Percentiles rank a stretch among this genome's conserved stretches.
Evolutionary conservation across 2,113 vertebrate genomes (phyloP).

Genomic region (Anoplopoma fimbria): DNA sequence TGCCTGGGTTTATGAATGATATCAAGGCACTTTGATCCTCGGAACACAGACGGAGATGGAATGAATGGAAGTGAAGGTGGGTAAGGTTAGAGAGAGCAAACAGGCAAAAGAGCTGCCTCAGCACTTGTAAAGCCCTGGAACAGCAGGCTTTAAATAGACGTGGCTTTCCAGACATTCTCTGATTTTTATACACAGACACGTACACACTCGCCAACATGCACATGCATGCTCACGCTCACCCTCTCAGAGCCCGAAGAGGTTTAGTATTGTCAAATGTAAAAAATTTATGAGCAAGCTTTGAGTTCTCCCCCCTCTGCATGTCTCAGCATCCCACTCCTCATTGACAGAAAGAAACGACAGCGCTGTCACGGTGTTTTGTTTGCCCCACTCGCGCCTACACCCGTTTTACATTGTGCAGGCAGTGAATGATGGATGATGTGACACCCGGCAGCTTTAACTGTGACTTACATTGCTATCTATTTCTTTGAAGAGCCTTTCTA

Average conservation of each 20-base stretch:
- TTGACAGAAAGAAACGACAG: slow-evolving; percentile 45
- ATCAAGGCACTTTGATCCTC: slow-evolving; percentile 61
- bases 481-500: slow-evolving; percentile 68
- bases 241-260: slow-evolving; percentile 51
- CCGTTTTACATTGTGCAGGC: slow-evolving; percentile 36
- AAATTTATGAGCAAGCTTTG: slow-evolving; percentile 71
- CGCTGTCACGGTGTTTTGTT: slow-evolving; percentile 57
- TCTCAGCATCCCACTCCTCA: slow-evolving; percentile 43
- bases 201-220: slow-evolving; percentile 32
- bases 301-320: background rate
- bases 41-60: slow-evolving; percentile 47
- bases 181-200: slow-evolving; percentile 37
- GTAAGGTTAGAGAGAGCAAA: slow-evolving; percentile 31
- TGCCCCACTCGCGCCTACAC: slow-evolving; percentile 27
- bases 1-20: slow-evolving; percentile 64
- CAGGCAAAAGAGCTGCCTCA: slow-evolving; percentile 75
- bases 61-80: slow-evolving; percentile 51
- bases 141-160: slow-evolving; percentile 71
- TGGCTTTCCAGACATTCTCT: slow-evolving; percentile 66
- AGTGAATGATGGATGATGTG: slow-evolving; percentile 64
- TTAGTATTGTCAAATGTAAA: slow-evolving; percentile 72
- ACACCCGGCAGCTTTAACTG: slow-evolving; percentile 45
- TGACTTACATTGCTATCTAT: slow-evolving; percentile 55
- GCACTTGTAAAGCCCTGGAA: slow-evolving; percentile 68
- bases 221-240: slow-evolving; percentile 29